Base-by-base conservation (phyloP, 2,797 vertebrate species). In the Mormyrops attenuatus region DNA sequence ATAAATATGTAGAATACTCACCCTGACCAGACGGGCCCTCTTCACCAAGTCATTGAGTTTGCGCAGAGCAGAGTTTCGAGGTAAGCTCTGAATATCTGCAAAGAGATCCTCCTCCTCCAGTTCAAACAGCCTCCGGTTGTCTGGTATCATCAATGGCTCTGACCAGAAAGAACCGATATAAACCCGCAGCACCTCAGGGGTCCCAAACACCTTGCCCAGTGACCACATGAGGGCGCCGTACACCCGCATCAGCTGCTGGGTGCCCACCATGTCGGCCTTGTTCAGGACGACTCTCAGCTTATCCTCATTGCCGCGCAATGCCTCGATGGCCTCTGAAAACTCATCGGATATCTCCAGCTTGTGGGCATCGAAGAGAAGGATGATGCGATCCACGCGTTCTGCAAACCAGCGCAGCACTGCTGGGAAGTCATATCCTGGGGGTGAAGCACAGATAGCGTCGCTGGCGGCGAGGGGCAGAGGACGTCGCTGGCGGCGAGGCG, bases 141-240 rank as follows among this genome's bases (percentile, higher is more conserved):
- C 96, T 0, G 97, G 94, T 90, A 93, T 93, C 57, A 95, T 96
- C 26, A 98, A 95, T 0, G 97, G 97, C 93, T 98, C 95, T 0
- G 97, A 95, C 98, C 97, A 98, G 95, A 99, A 98, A 89, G 97
- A 98, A 9, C 97, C 97, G 0, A 98, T 96, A 94, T 97, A 98
- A 92, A 98, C 96, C 0, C 97, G 93, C 91, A 98, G 93, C 52
- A 99, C 97, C 93, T 99, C 98, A 0, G 98, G 98, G 0, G 97
- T 98, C 90, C 94, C 93, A 92, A 99, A 97, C 91, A 97, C 97
- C 93, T 98, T 98, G 15, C 97, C 97, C 91, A 99, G 93, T 0
- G 97, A 97, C 98, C 98, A 99, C 98, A 99, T 98, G 93, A 98
- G 96, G 84, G 97, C 96, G 0, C 98, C 98, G 0, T 98, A 98